These are phyloP conservation scores for Patella caerulea DNA, from an alignment of 2,888 invertebrate species.

Conservation along the genomic window DNA sequence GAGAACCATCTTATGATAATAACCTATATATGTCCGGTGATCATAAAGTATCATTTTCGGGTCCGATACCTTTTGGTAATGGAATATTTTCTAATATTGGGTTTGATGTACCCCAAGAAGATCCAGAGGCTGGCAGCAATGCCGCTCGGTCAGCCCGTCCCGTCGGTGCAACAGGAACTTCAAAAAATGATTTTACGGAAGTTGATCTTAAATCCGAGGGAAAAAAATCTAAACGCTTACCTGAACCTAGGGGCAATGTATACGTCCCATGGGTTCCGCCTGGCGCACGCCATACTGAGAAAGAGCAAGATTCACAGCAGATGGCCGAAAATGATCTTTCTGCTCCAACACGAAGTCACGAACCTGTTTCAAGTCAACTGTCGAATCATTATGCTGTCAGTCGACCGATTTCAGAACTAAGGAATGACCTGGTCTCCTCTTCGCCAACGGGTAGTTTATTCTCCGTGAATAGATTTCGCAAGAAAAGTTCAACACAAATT, in stretches of 20 bases:
- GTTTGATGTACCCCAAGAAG: background rate
- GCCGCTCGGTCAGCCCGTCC: background rate
- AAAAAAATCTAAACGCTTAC: background rate
- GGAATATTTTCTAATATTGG: constrained; percentile 5
- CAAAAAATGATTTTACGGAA: background rate
- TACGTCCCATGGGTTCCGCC: background rate
- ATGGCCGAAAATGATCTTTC: background rate
- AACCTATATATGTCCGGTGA: background rate
- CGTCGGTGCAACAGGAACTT: background rate
- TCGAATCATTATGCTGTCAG: background rate
- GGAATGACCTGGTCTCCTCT: background rate
- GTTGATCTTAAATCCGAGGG: background rate
- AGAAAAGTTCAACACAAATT: background rate
- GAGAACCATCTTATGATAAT: background rate
- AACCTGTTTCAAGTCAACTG: background rate
- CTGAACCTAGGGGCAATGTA: background rate
- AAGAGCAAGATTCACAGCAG: background rate
- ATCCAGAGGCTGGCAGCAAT: background rate
- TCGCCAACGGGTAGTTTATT: background rate
- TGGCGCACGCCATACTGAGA: background rate
- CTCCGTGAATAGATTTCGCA: background rate
- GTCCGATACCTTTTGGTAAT: background rate
- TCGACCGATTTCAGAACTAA: background rate
- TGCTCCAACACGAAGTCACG: background rate
- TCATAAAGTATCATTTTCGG: background rate